These are phyloP conservation scores for Hyla sarda DNA, from an alignment of 2,113 vertebrate genomes.

Conservation along the genomic window DNA sequence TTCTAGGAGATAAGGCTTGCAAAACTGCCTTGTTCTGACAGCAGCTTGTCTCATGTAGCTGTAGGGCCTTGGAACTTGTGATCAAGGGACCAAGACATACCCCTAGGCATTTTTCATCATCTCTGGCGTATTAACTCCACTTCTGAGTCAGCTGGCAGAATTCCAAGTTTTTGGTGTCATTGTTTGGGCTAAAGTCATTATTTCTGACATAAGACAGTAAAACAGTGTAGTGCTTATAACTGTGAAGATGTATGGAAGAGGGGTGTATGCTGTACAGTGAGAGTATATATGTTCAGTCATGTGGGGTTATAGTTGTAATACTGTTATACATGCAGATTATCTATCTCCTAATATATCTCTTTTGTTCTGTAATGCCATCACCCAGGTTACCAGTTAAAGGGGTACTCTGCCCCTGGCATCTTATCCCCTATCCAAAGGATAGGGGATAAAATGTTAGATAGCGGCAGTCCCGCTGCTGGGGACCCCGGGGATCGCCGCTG, in stretches of 20 bases:
- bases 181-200: not conserved
- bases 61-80: not conserved
- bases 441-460: no score
- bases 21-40: constrained; percentile 9
- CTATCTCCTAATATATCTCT: not conserved
- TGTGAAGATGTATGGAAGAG: not conserved
- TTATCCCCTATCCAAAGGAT: no score
- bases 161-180: not conserved
- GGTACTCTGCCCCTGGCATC: no score
- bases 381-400: no score
- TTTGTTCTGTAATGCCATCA: no score
- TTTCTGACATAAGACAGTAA: not conserved
- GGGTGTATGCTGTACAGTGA: not conserved
- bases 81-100: constrained; percentile 35
- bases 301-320: no score
- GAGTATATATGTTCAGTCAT: not conserved
- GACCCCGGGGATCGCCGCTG: no score
- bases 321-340: not conserved
- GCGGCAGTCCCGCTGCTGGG: no score
- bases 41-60: not conserved
- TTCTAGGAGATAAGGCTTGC: not conserved
- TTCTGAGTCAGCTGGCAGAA: not conserved
- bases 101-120: constrained; percentile 28
- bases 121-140: constrained; percentile 29
- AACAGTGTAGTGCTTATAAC: not conserved